A percentile compares a stretch with the other conserved stretches of the same genome.
Conservation (phyloP, 2,113 vertebrate genomes). For the Centropristis striata region DNA sequence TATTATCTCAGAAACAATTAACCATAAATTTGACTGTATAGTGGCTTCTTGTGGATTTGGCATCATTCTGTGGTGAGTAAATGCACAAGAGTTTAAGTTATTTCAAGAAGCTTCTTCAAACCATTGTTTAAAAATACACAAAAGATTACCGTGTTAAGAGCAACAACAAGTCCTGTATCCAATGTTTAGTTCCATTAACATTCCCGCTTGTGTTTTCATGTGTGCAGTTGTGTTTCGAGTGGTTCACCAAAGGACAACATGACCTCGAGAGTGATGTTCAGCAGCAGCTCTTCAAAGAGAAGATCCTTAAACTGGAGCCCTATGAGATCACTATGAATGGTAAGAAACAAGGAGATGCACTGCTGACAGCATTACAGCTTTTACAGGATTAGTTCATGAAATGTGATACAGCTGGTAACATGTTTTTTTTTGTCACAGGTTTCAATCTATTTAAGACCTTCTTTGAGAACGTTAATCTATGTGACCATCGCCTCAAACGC, state of each 20-base stretch:
- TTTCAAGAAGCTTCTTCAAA: no score
- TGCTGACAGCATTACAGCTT: neutral
- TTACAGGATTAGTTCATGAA: neutral
- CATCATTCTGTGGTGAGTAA: neutral
- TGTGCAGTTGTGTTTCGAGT: slow-evolving; percentile 97
- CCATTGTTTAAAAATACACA: neutral
- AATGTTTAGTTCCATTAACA: neutral
- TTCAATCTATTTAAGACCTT: slow-evolving; percentile 99
- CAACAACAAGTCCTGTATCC: neutral
- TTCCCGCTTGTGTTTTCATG: neutral
- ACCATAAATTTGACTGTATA: neutral
- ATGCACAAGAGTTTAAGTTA: no score
- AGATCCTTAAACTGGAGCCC: slow-evolving; percentile 97
- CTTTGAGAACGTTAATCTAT: slow-evolving; percentile 99
- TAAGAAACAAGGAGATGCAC: slow-evolving; percentile 70
- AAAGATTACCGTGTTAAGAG: neutral
- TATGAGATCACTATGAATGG: slow-evolving; percentile 99
- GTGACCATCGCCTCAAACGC: slow-evolving; percentile 97
- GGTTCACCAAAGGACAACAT: slow-evolving; percentile 99
- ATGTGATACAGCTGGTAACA: neutral
- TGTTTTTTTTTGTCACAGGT: slow-evolving; percentile 83
- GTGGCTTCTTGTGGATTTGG: neutral
- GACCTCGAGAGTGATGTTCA: slow-evolving; percentile 98
- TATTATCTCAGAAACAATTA: neutral
- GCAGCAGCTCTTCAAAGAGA: slow-evolving; percentile 99